Evolutionary conservation across 2,113 vertebrate species (phyloP).

Genomic region (Sturnus vulgaris): DNA sequence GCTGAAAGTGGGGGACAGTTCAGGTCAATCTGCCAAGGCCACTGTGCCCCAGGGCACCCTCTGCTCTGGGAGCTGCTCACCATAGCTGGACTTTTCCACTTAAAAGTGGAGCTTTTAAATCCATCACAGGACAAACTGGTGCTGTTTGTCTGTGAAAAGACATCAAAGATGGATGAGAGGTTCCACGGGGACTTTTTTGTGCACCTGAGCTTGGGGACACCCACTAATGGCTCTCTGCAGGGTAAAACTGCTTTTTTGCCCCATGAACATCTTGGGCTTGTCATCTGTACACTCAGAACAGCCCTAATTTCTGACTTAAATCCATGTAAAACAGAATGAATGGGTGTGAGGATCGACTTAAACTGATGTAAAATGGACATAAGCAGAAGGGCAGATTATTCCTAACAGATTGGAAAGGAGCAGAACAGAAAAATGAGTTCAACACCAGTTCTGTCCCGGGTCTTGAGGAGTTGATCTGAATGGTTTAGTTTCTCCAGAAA

Average conservation of each 20-base stretch:
- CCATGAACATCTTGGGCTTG: not conserved
- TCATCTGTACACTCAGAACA: not conserved
- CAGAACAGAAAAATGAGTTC: not conserved
- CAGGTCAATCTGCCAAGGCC: constrained; percentile 37
- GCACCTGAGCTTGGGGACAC: not conserved
- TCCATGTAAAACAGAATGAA: not conserved
- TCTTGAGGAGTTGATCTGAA: not conserved
- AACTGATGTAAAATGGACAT: not conserved
- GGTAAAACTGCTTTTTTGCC: not conserved
- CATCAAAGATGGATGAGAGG: not conserved
- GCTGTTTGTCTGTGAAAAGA: constrained; percentile 1
- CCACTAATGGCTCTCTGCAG: not conserved
- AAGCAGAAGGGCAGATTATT: not conserved
- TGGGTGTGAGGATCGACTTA: not conserved
- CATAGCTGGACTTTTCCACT: not conserved
- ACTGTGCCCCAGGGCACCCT: not conserved
- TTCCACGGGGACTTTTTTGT: not conserved
- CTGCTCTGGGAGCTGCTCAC: constrained; percentile 17
- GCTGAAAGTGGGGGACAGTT: not conserved
- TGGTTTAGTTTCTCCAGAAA: not conserved
- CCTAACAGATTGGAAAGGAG: not conserved
- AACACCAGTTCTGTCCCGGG: not conserved
- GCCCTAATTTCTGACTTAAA: not conserved
- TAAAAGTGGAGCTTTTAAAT: not conserved
- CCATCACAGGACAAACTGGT: not conserved